phyloP scores from a whole-genome alignment of 2,888 invertebrate genomes.

The Phortica magna region DNA sequence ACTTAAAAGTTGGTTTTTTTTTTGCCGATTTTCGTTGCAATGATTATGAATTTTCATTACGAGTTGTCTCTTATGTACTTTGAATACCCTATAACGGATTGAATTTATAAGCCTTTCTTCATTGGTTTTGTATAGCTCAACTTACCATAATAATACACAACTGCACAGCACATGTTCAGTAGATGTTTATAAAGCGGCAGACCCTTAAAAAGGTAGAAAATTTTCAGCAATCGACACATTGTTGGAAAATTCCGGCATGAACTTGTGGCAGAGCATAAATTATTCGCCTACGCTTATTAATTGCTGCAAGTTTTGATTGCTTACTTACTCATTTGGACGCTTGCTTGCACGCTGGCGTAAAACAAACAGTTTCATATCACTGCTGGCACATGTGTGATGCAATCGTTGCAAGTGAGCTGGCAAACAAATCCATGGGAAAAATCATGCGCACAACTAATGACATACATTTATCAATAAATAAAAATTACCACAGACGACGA shows the following conservation, averaged over 20 bases:
- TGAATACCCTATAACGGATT: no score
- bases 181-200: no score
- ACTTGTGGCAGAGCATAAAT: neutral
- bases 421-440: constrained; percentile 54
- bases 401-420: constrained; percentile 17
- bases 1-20: constrained; percentile 23
- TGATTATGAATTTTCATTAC: neutral
- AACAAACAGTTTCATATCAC: constrained; percentile 26
- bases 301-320: neutral
- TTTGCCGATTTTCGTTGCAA: constrained; percentile 24
- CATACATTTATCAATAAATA: constrained; percentile 64
- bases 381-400: constrained; percentile 13
- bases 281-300: neutral
- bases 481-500: constrained; percentile 15
- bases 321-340: no score
- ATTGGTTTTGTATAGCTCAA: no score
- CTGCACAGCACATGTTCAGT: no score
- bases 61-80: no score
- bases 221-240: no score
- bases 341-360: no score
- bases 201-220: no score
- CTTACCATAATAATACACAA: no score
- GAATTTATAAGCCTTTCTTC: no score
- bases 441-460: constrained; percentile 53
- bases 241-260: no score